Percentiles rank a stretch among this genome's conserved stretches.
These are phyloP conservation scores for Lampris incognitus DNA, from an alignment of 2,113 vertebrate species.

Conservation along the genomic window DNA sequence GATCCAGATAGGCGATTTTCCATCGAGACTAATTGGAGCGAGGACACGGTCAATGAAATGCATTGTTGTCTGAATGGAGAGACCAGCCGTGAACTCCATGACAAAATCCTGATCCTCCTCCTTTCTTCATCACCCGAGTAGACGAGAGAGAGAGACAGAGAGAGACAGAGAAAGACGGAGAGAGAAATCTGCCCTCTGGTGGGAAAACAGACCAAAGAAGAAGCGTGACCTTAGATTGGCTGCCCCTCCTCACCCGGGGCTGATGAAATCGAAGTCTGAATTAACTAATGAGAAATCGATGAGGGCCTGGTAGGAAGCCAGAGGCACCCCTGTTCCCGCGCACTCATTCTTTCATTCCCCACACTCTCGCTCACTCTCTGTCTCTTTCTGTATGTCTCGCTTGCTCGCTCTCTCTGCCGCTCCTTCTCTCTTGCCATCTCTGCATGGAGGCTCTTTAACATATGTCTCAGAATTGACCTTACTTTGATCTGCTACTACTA, in stretches of 20 bases:
- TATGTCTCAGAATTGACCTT: conserved; percentile 47
- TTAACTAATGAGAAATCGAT: conserved; percentile 76
- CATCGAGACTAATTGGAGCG: conserved; percentile 51
- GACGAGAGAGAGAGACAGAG: conserved; percentile 36
- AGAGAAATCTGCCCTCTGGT: conserved; percentile 56
- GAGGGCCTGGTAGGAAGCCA: conserved; percentile 45
- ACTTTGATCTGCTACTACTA: conserved; percentile 50
- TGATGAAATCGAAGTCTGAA: conserved; percentile 67
- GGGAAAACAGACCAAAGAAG: conserved; percentile 50
- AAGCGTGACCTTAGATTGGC: conserved; percentile 56
- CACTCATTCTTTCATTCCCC: conserved; percentile 43
- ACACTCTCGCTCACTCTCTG: conserved; percentile 6
- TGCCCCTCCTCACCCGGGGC: conserved; percentile 33
- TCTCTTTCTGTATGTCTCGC: conserved; percentile 17
- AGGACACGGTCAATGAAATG: conserved; percentile 14
- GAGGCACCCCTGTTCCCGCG: conserved; percentile 32
- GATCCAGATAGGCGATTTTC: conserved; percentile 36
- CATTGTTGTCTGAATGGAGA: conserved; percentile 17
- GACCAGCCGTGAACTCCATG: neutral
- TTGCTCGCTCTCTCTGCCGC: conserved; percentile 25
- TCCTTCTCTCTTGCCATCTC: conserved; percentile 9
- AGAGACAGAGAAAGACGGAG: too few species aligned
- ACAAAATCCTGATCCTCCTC: conserved; percentile 38
- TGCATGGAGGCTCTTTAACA: conserved; percentile 21
- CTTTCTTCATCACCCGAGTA: conserved; percentile 56